Evolutionary conservation across 2,888 invertebrate species (phyloP), one percentile per base, ranked within the genome.

Genomic region (Lasioglossum zephyrum): DNA sequence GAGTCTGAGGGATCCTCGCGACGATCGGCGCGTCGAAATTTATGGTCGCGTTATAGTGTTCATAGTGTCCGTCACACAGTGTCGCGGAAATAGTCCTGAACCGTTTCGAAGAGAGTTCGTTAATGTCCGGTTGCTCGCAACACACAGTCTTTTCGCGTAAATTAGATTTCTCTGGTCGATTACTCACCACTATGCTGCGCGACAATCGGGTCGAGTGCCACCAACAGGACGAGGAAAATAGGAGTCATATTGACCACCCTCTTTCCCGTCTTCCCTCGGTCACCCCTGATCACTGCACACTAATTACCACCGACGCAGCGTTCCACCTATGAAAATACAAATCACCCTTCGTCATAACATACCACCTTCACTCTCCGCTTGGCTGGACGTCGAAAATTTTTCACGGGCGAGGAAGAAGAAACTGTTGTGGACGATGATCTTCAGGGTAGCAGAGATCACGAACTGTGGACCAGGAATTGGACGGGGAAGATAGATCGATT

Each of bases 241-340:
- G 95, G 94, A 94, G 95, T 95, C 95, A 95, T 95, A 94, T 93
- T 95, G 95, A 95, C 94, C 93, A 93, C 93, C 94, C 94, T 93
- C 92, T 92, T 91, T 93, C 92, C 92, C 92, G 92, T 90, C 92
- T 93, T 93, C 90, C 92, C 92, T 91, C 91, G 91, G 91, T 91
- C 93, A 92, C 93, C 92, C 92, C 93, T 92, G 91, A 90, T 91
- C 94, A 95, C 95, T 93, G 94, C 95, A 93, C 95, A 92, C 91
- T 93, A 92, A 94, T 92, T 93, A 94, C 92, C 94, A 93, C 92
- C 92, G 90, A 90, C 88, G 92, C 90, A 89, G 93, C 90, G 88
- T 90, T 92, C 93, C 93, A 94, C 95, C 95, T 95, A 93, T 88
- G 93, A 91, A 92, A 93, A 91, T 92, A 91, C 87, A 93, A 92